phyloP scores from a whole-genome alignment of 2,113 vertebrate species.

The Tor tambroides region DNA sequence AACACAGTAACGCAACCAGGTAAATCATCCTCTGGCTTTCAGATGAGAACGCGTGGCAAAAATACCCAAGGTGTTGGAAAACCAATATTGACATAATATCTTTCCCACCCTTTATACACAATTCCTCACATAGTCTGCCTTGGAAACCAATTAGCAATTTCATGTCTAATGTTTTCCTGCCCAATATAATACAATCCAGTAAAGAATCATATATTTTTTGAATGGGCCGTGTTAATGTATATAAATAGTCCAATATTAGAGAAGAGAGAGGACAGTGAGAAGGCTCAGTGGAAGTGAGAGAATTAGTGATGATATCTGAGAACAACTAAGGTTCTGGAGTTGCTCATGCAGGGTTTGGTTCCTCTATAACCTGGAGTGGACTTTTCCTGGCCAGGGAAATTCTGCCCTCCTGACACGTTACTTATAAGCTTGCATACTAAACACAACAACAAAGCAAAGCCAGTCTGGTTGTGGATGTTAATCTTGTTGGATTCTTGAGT shows the following conservation, averaged over 20 bases:
- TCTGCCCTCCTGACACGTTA: constrained; percentile 10
- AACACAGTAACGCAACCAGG: constrained; percentile 13
- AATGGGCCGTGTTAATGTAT: background rate
- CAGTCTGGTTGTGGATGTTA: background rate
- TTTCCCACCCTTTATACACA: background rate
- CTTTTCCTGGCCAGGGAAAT: constrained; percentile 51
- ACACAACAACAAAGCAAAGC: background rate
- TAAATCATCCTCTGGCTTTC: constrained; percentile 7
- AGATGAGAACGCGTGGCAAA: background rate
- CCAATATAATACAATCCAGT: background rate
- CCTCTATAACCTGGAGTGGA: constrained; percentile 51
- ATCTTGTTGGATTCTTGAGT: background rate
- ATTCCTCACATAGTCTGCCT: background rate
- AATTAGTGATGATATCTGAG: background rate
- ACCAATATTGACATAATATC: background rate
- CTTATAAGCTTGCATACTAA: constrained; percentile 4
- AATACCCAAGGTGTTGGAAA: background rate
- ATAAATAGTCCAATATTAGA: background rate
- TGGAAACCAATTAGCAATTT: background rate
- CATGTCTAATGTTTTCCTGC: background rate
- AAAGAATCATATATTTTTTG: background rate
- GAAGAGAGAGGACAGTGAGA: background rate
- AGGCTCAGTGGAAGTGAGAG: constrained; percentile 50
- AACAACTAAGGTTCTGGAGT: constrained; percentile 26
- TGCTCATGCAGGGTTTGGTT: constrained; percentile 26